phyloP scores from a whole-genome alignment of 1,140 invertebrate species.

The Brachionus sp. region DNA sequence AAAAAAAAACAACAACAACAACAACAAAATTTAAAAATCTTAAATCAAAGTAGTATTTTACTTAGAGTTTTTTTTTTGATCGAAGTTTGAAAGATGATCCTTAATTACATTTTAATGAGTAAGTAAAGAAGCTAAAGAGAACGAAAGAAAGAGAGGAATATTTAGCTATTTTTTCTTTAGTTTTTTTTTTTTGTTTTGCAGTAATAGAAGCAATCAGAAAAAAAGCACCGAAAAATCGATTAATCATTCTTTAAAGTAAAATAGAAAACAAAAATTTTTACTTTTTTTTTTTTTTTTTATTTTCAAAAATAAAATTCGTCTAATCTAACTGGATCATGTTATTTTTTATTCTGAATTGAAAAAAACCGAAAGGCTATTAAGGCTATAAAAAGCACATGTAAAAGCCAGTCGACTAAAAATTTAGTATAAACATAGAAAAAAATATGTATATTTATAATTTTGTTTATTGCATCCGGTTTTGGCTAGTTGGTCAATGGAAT shows the following conservation, averaged over 20 bases:
- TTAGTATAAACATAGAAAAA: neutral
- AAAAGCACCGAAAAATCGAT: constrained; percentile 44
- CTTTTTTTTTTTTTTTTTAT: neutral
- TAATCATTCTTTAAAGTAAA: constrained; percentile 26
- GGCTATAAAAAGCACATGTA: neutral
- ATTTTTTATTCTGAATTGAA: neutral
- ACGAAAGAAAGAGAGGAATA: neutral
- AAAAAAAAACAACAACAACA: too few relatives aligned
- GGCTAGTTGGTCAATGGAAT: neutral
- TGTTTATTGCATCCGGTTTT: neutral
- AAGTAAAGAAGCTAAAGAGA: neutral
- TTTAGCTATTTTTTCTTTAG: neutral
- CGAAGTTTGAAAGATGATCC: constrained; percentile 18
- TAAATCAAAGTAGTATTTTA: neutral
- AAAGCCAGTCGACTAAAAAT: neutral
- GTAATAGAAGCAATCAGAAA: constrained; percentile 27
- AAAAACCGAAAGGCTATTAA: neutral
- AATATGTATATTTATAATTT: too few relatives aligned
- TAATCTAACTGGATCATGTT: constrained; percentile 43
- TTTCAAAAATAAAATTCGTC: constrained; percentile 12
- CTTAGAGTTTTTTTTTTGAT: neutral
- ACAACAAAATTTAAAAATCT: neutral
- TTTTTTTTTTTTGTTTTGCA: neutral
- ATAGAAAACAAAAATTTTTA: neutral
- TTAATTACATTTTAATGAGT: constrained; percentile 44